Evolutionary conservation across 2,113 vertebrate genomes (phyloP).

Genomic region (Phrynosoma blainvillii): DNA sequence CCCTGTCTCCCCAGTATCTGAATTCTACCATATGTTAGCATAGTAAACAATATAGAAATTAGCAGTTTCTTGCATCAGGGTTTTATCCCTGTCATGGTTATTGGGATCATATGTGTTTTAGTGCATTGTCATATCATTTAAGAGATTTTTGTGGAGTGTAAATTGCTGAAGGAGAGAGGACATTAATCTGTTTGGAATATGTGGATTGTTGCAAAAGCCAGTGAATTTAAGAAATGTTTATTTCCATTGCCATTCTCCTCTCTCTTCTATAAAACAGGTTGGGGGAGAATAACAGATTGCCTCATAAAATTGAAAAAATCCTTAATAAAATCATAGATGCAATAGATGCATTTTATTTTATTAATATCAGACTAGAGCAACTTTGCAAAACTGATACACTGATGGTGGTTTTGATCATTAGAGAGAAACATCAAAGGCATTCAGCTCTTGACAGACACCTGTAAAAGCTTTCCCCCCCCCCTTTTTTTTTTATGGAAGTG

Average conservation of each 20-base stretch:
- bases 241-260: slow-evolving; percentile 7
- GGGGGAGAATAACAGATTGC: background rate
- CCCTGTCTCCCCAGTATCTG: slow-evolving; percentile 4
- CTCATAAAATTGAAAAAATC: background rate
- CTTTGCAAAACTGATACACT: slow-evolving; percentile 1
- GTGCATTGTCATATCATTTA: slow-evolving; percentile 33
- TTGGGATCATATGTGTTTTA: slow-evolving; percentile 36
- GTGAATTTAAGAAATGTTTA: background rate
- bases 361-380: background rate
- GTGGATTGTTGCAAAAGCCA: slow-evolving; percentile 7
- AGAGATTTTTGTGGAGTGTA: background rate
- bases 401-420: background rate
- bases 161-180: slow-evolving; percentile 8
- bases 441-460: slow-evolving; percentile 5
- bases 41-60: slow-evolving; percentile 43
- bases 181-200: slow-evolving; percentile 7
- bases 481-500: background rate
- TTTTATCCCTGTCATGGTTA: slow-evolving; percentile 43
- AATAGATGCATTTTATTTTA: slow-evolving; percentile 34
- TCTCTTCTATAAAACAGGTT: background rate
- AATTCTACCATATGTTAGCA: slow-evolving; percentile 21
- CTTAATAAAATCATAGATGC: background rate
- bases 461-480: background rate
- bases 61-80: slow-evolving; percentile 19
- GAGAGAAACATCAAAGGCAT: background rate